Evolutionary conservation across 1,140 invertebrate species (phyloP).

Genomic region (Agraylea sexmaculata): DNA sequence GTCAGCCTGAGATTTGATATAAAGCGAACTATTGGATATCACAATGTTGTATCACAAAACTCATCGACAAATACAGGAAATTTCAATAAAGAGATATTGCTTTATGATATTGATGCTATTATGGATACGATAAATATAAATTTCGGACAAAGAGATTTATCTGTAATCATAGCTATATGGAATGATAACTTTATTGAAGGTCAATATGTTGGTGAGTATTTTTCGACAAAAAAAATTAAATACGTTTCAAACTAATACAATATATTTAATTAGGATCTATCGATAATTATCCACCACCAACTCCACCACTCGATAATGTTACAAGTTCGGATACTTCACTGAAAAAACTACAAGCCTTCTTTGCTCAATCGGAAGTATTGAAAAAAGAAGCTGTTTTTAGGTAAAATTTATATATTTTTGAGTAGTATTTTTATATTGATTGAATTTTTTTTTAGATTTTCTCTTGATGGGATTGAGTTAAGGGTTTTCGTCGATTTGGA

Average conservation of each 20-base stretch:
- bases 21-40: slow-evolving; percentile 49
- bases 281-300: slow-evolving; percentile 20
- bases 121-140: slow-evolving; percentile 56
- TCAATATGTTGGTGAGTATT: slow-evolving; percentile 30
- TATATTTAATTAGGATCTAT: slow-evolving; percentile 15
- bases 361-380: slow-evolving; percentile 53
- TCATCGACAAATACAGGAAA: slow-evolving; percentile 10
- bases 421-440: slow-evolving; percentile 2
- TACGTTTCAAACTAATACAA: slow-evolving; percentile 23
- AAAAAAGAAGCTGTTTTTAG: slow-evolving; percentile 42
- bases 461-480: slow-evolving; percentile 55
- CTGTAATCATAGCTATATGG: slow-evolving; percentile 55
- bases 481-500: slow-evolving; percentile 62
- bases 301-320: slow-evolving; percentile 25
- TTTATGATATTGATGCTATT: slow-evolving; percentile 54
- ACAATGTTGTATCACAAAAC: slow-evolving; percentile 24
- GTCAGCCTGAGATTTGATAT: slow-evolving; percentile 59
- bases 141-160: slow-evolving; percentile 59
- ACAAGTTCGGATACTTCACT: slow-evolving; percentile 47
- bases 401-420: slow-evolving; percentile 22
- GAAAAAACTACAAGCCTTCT: slow-evolving; percentile 60
- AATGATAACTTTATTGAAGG: slow-evolving; percentile 48
- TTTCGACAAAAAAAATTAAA: neutral
- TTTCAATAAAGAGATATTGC: slow-evolving; percentile 27
- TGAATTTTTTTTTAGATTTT: slow-evolving; percentile 40